Evolutionary conservation across 2,113 vertebrate genomes (phyloP), one percentile per base, ranked within the genome.

Genomic region (Hylia prasina): DNA sequence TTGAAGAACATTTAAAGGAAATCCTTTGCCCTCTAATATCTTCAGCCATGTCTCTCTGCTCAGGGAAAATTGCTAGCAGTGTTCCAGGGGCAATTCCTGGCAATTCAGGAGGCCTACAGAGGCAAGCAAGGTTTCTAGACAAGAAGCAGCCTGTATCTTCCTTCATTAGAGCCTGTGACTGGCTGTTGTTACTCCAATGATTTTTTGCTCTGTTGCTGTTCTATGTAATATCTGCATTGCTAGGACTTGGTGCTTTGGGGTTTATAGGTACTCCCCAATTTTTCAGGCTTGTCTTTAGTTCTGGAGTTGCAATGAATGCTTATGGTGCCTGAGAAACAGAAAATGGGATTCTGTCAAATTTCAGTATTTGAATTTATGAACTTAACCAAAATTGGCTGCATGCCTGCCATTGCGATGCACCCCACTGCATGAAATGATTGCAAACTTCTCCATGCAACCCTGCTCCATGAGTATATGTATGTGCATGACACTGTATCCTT

Each of bases 341-440:
- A 96, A 96, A 96, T 86, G n/a, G 28, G 76, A 70, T 93, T 94
- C 65, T 95, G 82, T 94, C 61, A 87, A 76, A 91, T 81, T 87
- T 68, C 79, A 82, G 73, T 61, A 89, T 95, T 84, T 85, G 79
- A 83, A 95, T 96, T 82, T 95, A 94, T 93, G 84, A 95, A 89
- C 45, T 78, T 65, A 77, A 93, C 13, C 1, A 5, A 87, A 94
- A 89, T 54, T 78, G 83, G 33, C 66, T 70, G 81, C 66, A 93
- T 66, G 80, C 45, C 64, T 85, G 58, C 71, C 82, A 73, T 58
- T 91, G 61, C 76, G 90, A 60, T 60, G 45, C 44, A 93, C 90
- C 63, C 82, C 35, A 22, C 64, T 82, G 66, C 44, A 87, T 58
- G 61, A 94, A 96, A 92, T 51, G 24, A 60, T 42, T 87, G 61